Evolutionary conservation across 2,113 vertebrate species (phyloP).

Genomic region (Cynocephalus volans): DNA sequence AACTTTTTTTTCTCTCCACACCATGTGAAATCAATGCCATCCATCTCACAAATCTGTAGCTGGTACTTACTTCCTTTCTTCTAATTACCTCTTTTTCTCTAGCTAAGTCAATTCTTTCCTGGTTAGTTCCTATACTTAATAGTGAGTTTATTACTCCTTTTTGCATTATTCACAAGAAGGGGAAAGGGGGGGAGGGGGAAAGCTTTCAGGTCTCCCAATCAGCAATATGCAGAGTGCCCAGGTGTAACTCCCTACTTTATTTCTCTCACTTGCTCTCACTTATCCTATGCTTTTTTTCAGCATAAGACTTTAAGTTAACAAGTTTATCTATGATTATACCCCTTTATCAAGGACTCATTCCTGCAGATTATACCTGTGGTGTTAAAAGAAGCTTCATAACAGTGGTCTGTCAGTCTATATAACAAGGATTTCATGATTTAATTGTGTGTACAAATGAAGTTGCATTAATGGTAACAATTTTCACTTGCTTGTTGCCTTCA

Average conservation of each 20-base stretch:
- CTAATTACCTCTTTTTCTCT: neutral
- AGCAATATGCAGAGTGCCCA: neutral
- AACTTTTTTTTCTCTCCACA: neutral
- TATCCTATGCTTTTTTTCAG: neutral
- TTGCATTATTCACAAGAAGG: neutral
- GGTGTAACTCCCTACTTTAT: neutral
- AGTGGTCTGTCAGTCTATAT: neutral
- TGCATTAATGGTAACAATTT: neutral
- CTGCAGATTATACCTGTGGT: neutral
- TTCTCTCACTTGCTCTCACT: neutral
- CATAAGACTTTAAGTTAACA: neutral
- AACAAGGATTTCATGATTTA: neutral
- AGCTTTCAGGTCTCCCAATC: neutral
- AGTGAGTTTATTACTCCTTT: neutral
- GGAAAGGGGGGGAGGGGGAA: neutral
- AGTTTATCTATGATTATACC: neutral
- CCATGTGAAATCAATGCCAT: neutral
- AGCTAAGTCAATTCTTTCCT: neutral
- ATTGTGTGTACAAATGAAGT: neutral
- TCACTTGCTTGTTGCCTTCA: neutral
- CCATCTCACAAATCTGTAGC: neutral
- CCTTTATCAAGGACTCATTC: neutral
- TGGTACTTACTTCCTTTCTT: neutral
- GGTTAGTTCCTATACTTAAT: neutral
- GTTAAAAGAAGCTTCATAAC: neutral